Conservation (phyloP, 2,113 vertebrate genomes). For the Oxyruncus cristatus region DNA sequence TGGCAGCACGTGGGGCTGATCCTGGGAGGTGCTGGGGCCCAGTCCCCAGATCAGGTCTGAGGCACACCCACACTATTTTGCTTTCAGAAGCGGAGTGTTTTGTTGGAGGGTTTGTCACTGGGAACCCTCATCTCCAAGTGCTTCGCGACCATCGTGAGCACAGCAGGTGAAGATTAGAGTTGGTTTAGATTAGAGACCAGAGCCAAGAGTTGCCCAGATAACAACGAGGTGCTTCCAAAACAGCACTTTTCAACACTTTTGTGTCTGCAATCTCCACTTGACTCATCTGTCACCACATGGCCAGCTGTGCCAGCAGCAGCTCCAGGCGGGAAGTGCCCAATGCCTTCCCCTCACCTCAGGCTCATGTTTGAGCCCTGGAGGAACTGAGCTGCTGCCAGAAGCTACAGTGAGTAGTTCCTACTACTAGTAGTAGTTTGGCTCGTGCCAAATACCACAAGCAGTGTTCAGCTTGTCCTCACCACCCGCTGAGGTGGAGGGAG, state of each 20-base stretch:
- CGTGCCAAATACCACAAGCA: fast-evolving
- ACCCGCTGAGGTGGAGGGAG: fast-evolving
- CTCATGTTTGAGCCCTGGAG: not conserved
- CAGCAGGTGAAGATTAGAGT: not conserved
- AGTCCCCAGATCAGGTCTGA: not conserved
- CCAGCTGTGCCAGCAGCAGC: not conserved
- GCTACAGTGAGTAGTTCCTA: not conserved
- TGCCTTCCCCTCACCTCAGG: not conserved
- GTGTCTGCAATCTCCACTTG: not conserved
- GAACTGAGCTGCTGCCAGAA: not conserved
- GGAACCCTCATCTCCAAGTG: not conserved
- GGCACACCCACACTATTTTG: not conserved
- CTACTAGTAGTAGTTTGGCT: not conserved
- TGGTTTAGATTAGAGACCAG: fast-evolving
- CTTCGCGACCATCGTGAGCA: fast-evolving
- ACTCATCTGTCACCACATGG: not conserved
- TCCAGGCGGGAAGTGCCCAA: fast-evolving
- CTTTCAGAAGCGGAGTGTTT: fast-evolving
- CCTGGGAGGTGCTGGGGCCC: not conserved
- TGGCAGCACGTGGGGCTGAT: not conserved
- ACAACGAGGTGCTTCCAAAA: not conserved
- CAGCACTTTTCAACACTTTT: not conserved
- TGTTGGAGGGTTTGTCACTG: not conserved
- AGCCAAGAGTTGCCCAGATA: not conserved
- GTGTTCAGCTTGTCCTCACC: not conserved